A percentile compares a stretch with the other conserved stretches of the same genome.
Conservation (phyloP, 1,140 invertebrate species). For the Drosophila parvula region DNA sequence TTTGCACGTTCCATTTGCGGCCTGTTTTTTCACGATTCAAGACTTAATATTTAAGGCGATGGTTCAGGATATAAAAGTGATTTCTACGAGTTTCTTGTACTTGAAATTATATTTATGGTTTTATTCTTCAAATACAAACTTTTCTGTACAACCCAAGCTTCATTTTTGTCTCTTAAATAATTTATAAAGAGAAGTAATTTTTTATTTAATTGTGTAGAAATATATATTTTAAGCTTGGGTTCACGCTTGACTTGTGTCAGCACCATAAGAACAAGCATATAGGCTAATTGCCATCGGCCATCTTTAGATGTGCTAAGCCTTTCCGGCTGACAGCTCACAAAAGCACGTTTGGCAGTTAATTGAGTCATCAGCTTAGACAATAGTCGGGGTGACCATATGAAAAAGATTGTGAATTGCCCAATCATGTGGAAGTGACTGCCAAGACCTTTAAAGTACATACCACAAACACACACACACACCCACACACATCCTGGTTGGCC, state of each 20-base stretch:
- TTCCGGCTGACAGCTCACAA: constrained; percentile 45
- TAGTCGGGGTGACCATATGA: constrained; percentile 43
- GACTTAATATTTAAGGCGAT: constrained; percentile 33
- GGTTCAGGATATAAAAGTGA: background rate
- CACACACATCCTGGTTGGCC: constrained; percentile 19
- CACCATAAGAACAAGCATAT: constrained; percentile 5
- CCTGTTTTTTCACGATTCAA: constrained; percentile 19
- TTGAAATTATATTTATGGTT: background rate
- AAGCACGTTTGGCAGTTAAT: constrained; percentile 69
- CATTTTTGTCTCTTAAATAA: background rate
- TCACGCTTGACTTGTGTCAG: background rate
- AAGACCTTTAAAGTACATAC: constrained; percentile 40
- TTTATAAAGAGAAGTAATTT: no score
- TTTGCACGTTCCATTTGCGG: constrained; percentile 52
- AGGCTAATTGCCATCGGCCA: constrained; percentile 29
- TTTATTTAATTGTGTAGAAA: background rate
- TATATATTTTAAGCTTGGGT: background rate
- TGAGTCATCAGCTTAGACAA: constrained; percentile 73
- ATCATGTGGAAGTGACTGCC: constrained; percentile 72
- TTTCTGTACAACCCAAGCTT: no score
- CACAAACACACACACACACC: background rate
- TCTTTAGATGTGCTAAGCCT: constrained; percentile 19
- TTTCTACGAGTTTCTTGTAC: background rate
- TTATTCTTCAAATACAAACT: no score
- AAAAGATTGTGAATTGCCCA: constrained; percentile 65